Evolutionary conservation across 2,888 invertebrate species (phyloP), one percentile per base, ranked within the genome.

Genomic region (Drosophila longiperda): DNA sequence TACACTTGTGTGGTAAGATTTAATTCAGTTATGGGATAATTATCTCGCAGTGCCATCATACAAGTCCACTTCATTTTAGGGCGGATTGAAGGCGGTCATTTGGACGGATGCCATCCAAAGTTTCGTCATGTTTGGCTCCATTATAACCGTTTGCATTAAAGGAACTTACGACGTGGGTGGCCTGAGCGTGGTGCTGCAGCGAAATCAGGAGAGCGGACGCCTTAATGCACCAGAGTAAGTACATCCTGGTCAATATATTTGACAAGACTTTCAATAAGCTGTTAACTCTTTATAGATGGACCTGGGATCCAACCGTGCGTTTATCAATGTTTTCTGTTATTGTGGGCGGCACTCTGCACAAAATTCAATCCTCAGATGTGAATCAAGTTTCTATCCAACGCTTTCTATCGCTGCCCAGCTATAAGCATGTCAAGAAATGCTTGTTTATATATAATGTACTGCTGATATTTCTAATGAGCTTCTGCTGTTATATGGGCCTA

Each of bases 311-410:
- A 15, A 94, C 96, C 8, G 95, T 96, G 0, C 94, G 97, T 20
- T 96, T 97, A 84, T 96, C 97, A 0, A 93, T 97, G 75, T 96
- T 97, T 95, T 95, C 96, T 8, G 93, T 97, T 6, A 92, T 95
- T 3, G 91, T 98, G 59, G 98, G 98, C 15, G 97, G 97, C 0
- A 94, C 95, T 29, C 92, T 97, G 61, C 96, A 96, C 87, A 97
- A 96, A 95, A 93, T 97, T 8, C 96, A 97, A 91, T 95, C 96
- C 11, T 95, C 96, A 67, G 95, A 96, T 2, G 95, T 97, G 9
- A 97, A 97, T 92, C 98, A 98, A 91, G 95, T 96, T 23, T 97
- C 97, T 95, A 95, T 98, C 12, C 98, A 98, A 91, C 94, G 98
- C 69, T 97, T 97, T 82, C 94, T 98, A 58, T 95, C 97, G 0